phyloP scores from a whole-genome alignment of 2,113 vertebrate species.

The Larimichthys polyactis region DNA sequence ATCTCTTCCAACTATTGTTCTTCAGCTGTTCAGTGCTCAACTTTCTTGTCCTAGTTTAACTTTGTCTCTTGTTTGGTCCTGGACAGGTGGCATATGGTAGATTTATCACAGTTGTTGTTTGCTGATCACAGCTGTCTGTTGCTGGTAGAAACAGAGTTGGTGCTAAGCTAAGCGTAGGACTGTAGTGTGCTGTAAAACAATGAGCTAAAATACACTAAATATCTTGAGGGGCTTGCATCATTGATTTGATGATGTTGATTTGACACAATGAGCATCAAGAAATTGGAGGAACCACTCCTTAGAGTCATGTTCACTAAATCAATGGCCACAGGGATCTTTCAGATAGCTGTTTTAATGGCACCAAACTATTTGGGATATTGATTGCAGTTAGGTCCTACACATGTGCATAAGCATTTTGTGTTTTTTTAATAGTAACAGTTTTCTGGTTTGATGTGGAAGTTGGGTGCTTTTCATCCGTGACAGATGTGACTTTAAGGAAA shows the following conservation, averaged over 20 bases:
- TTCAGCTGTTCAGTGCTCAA: too few species aligned
- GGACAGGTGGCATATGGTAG: too few species aligned
- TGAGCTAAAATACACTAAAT: not conserved
- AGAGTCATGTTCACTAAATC: not conserved
- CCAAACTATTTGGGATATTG: too few species aligned
- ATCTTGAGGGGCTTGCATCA: not conserved
- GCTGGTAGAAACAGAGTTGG: not conserved
- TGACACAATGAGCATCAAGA: not conserved
- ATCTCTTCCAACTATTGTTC: too few species aligned
- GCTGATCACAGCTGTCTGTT: not conserved
- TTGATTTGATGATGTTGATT: not conserved
- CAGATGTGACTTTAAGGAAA: slow-evolving; percentile 30
- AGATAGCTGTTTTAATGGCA: not conserved
- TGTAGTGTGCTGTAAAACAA: not conserved
- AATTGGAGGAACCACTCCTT: not conserved
- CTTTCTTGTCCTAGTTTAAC: too few species aligned
- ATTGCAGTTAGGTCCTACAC: too few species aligned
- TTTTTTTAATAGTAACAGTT: too few species aligned
- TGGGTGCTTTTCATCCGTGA: slow-evolving; percentile 12
- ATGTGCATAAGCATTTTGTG: not conserved
- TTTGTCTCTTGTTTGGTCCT: too few species aligned
- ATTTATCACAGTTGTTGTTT: too few species aligned
- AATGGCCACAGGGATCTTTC: not conserved
- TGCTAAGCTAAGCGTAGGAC: too few species aligned
- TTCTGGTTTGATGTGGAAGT: slow-evolving; percentile 17